These are phyloP conservation scores for Pantala flavescens DNA, from an alignment of 1,140 invertebrate genomes.

Conservation along the genomic window DNA sequence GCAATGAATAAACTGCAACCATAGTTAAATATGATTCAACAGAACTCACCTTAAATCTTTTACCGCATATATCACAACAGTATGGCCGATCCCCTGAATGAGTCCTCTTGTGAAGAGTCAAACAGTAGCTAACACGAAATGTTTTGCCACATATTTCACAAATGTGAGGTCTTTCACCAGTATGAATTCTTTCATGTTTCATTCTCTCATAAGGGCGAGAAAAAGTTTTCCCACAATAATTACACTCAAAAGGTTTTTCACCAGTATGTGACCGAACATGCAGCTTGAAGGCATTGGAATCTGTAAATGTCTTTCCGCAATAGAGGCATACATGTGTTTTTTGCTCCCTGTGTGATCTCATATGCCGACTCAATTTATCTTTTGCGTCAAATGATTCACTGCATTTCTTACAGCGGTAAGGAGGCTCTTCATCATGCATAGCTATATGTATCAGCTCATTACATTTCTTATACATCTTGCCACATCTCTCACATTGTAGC, in stretches of 20 bases:
- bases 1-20: too few species aligned
- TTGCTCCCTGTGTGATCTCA: slow-evolving; percentile 47
- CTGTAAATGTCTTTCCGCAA: slow-evolving; percentile 30
- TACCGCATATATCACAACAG: slow-evolving; percentile 55
- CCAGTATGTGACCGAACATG: slow-evolving; percentile 54
- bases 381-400: slow-evolving; percentile 54
- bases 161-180: slow-evolving; percentile 66
- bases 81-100: slow-evolving; percentile 65
- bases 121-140: slow-evolving; percentile 65
- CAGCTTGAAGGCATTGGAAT: slow-evolving; percentile 40
- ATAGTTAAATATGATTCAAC: too few species aligned
- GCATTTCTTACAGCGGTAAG: slow-evolving; percentile 49
- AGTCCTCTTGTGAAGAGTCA: slow-evolving; percentile 66
- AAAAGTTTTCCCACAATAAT: slow-evolving; percentile 79
- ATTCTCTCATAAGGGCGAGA: slow-evolving; percentile 79
- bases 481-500: not conserved
- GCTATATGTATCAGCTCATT: slow-evolving; percentile 44
- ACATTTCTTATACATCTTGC: not conserved
- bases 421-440: slow-evolving; percentile 42
- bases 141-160: slow-evolving; percentile 68
- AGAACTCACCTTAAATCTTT: slow-evolving; percentile 49
- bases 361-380: slow-evolving; percentile 55
- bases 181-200: slow-evolving; percentile 70
- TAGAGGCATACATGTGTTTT: slow-evolving; percentile 35
- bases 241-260: slow-evolving; percentile 70